Conservation (phyloP, 2,113 vertebrate genomes). For the Etheostoma spectabile region DNA sequence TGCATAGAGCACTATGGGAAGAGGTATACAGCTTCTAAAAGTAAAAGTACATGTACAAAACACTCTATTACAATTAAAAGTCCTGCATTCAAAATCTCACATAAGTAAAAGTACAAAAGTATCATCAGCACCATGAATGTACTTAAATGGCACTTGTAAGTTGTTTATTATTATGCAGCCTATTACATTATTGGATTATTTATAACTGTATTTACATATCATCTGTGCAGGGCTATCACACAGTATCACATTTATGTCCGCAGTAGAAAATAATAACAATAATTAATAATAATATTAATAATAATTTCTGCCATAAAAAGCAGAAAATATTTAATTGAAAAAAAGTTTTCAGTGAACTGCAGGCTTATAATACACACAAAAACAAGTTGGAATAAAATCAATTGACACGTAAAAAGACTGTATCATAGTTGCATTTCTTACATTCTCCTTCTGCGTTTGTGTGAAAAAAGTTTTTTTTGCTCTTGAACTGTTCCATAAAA, state of each 20-base stretch:
- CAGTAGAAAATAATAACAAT: no score
- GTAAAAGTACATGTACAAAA: neutral
- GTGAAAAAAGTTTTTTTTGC: neutral
- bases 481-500: neutral
- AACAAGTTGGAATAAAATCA: neutral
- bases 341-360: neutral
- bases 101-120: neutral
- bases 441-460: neutral
- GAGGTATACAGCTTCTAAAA: neutral
- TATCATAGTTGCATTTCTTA: no score
- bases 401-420: neutral
- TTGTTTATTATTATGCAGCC: neutral
- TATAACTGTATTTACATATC: neutral
- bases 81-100: neutral
- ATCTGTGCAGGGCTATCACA: neutral
- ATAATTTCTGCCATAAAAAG: no score
- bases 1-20: neutral
- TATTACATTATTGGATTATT: no score
- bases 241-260: neutral
- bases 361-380: neutral
- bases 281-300: no score
- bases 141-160: neutral
- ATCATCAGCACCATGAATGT: neutral
- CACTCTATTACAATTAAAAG: neutral
- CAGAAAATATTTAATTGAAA: neutral